Evolutionary conservation across 1,140 invertebrate species (phyloP), one percentile per base, ranked within the genome.

Genomic region (Liolophura sinensis): DNA sequence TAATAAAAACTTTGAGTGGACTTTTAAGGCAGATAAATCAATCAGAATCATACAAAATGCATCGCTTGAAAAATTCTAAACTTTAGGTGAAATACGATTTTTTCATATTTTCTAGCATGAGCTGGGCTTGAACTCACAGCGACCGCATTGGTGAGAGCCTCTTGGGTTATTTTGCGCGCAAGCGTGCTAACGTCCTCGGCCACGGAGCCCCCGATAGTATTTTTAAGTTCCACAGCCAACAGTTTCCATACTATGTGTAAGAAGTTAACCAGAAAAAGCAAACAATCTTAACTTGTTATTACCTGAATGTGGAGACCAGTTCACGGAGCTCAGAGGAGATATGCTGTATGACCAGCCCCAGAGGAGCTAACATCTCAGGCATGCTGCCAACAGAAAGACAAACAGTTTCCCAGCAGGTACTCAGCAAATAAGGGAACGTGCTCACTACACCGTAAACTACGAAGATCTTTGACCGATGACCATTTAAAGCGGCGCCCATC

Each of bases 281-380:
- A 47, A 18, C 22, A 52, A 52, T 15, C 27, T 1, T 20, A 22
- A n/a, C 16, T 63, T 3, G 11, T 20, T 6, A 6, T 65, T 71
- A 80, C 78, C 69, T 75, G 65, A 79, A 81, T 54, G 79, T 81
- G 27, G 47, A 70, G 27, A 77, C 70, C 4, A 81, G 63, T 65
- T 77, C 67, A 57, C 70, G 60, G 12, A 79, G 31, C 11, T 71
- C 59, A 49, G 68, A 60, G 46, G 73, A 75, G 4, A 79, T 70
- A 60, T 79, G 73, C 31, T 76, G 74, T 25, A 78, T 40, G 12
- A 72, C 40, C 47, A 80, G 62, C 40, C 69, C 65, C 20, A 81
- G 48, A 18, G 79, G 73, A 18, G 64, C 18, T 27, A 80, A 66
- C 7, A 80, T 47, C 57, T 73, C 71, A 31, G 74, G 71, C 48